Conservation (phyloP, 2,113 vertebrate species). For the Capreolus pygargus region DNA sequence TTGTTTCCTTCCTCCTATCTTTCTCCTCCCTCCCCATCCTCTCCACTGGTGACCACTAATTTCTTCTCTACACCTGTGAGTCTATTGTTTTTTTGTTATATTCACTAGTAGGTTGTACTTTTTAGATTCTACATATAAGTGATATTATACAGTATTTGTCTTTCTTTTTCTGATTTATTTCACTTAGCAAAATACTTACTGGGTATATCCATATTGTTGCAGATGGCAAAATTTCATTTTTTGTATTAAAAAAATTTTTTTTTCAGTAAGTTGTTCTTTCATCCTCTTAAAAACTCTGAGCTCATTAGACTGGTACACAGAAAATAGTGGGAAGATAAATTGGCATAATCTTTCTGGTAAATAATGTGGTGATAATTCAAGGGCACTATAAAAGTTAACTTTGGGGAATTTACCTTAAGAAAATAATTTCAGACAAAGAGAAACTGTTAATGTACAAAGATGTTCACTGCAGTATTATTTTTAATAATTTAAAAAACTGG, state of each 20-base stretch:
- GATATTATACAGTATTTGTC: neutral
- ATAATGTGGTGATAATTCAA: neutral
- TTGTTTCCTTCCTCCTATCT: neutral
- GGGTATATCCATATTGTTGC: neutral
- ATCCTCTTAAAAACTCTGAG: neutral
- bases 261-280: neutral
- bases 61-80: neutral
- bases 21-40: neutral
- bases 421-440: neutral
- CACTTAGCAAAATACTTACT: neutral
- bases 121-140: neutral
- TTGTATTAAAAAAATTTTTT: neutral
- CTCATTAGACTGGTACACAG: neutral
- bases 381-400: conserved; percentile 23
- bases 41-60: neutral
- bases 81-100: neutral
- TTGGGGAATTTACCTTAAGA: conserved; percentile 46
- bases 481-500: neutral
- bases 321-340: neutral
- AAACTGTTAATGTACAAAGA: neutral
- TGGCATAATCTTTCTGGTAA: neutral
- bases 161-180: neutral
- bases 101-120: neutral
- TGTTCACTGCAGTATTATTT: neutral
- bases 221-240: neutral